These are phyloP conservation scores for Trachymyrmex septentrionalis DNA, from an alignment of 1,140 invertebrate species.

Conservation along the genomic window DNA sequence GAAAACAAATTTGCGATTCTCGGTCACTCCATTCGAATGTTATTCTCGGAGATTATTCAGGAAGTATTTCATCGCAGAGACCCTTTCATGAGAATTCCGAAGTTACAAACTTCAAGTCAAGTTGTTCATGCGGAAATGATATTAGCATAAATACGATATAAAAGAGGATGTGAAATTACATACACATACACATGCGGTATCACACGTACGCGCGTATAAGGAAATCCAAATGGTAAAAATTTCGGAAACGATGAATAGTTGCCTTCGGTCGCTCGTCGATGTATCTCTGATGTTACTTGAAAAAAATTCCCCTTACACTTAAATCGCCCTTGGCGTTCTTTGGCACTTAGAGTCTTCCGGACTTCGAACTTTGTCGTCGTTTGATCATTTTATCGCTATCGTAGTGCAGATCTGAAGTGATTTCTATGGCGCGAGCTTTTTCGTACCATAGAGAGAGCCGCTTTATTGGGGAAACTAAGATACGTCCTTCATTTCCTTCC, in stretches of 20 bases:
- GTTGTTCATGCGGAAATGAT: neutral
- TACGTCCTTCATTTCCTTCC: neutral
- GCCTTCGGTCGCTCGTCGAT: neutral
- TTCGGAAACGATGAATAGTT: neutral
- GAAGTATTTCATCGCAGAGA: neutral
- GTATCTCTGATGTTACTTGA: neutral
- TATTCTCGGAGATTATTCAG: neutral
- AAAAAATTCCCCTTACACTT: neutral
- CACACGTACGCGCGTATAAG: neutral
- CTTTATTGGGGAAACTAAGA: slow-evolving; percentile 8
- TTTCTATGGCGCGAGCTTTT: neutral
- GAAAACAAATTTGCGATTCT: slow-evolving; percentile 8
- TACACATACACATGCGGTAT: neutral
- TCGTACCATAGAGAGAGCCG: neutral
- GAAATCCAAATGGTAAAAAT: neutral
- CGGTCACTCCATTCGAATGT: neutral
- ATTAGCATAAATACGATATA: slow-evolving; percentile 18
- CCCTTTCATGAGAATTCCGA: neutral
- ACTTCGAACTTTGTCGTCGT: slow-evolving; percentile 32
- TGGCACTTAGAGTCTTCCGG: slow-evolving; percentile 42
- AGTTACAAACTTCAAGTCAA: neutral
- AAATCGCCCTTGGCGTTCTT: slow-evolving; percentile 22
- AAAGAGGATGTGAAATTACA: neutral
- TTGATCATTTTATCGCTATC: slow-evolving; percentile 4
- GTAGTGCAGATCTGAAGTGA: neutral